Evolutionary conservation across 2,888 invertebrate species (phyloP).

Genomic region (Idaea straminata): DNA sequence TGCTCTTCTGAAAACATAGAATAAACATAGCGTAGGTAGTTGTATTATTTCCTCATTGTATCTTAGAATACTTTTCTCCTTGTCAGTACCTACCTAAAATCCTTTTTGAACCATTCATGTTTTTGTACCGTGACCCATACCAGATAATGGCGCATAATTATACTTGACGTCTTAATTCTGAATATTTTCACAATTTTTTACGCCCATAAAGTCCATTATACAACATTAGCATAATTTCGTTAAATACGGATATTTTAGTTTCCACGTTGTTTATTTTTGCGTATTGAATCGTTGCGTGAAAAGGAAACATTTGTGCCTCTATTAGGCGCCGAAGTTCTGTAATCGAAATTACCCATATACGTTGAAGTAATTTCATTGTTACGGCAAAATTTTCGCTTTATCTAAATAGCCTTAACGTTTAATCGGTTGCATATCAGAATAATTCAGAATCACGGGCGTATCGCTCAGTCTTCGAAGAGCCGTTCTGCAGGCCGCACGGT

Average conservation of each 20-base stretch:
- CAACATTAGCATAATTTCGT: slow-evolving; percentile 4
- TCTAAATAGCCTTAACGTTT: not conserved
- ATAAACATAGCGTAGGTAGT: no score
- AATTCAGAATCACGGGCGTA: not conserved
- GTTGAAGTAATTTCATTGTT: not conserved
- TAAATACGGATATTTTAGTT: slow-evolving; percentile 1
- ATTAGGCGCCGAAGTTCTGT: not conserved
- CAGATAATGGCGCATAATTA: slow-evolving; percentile 1
- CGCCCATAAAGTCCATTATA: not conserved
- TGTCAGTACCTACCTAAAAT: not conserved
- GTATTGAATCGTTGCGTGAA: not conserved
- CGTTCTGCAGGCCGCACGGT: not conserved
- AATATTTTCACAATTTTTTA: not conserved
- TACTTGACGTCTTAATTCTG: not conserved
- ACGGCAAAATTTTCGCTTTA: not conserved
- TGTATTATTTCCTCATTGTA: no score
- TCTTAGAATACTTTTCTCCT: no score
- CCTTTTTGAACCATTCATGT: slow-evolving; percentile 2
- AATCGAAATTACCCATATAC: not conserved
- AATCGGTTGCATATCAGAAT: not conserved
- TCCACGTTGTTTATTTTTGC: not conserved
- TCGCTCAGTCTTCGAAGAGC: not conserved
- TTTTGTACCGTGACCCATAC: not conserved
- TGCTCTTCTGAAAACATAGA: no score
- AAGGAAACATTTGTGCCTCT: not conserved